These are phyloP conservation scores for Chiroxiphia lanceolata DNA, from an alignment of 2,797 vertebrate species.

Conservation along the genomic window DNA sequence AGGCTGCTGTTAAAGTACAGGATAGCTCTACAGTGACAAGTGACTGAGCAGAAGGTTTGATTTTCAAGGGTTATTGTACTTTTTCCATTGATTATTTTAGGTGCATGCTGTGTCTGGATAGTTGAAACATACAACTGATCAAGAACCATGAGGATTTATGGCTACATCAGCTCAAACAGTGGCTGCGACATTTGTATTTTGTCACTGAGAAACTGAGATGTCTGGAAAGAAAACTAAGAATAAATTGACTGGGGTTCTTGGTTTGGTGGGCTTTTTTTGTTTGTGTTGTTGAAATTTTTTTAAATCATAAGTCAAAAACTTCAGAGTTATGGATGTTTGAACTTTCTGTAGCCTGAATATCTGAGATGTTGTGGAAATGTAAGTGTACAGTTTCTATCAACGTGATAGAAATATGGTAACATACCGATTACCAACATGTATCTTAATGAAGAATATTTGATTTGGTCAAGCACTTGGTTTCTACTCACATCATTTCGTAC, in stretches of 20 bases:
- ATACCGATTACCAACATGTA: neutral
- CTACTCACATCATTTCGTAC: neutral
- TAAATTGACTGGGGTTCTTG: neutral
- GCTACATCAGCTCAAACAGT: neutral
- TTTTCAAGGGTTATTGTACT: conserved; percentile 29
- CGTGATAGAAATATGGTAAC: neutral
- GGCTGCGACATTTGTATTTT: conserved; percentile 24
- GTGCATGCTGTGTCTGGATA: neutral
- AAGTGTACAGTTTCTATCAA: neutral
- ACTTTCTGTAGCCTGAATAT: neutral
- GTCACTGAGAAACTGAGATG: conserved; percentile 41
- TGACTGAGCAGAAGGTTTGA: neutral
- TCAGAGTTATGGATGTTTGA: neutral
- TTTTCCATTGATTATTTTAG: conserved; percentile 33
- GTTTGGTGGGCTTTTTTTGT: neutral
- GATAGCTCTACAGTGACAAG: neutral
- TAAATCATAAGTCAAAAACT: neutral
- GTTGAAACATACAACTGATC: conserved; percentile 24
- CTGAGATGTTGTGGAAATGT: neutral
- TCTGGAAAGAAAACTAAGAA: conserved; percentile 32
- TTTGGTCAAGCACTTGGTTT: neutral
- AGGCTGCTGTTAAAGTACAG: neutral
- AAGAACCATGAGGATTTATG: conserved; percentile 27
- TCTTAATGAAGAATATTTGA: neutral
- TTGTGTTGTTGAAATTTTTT: neutral